Conservation (phyloP, 2,113 vertebrate species). For the Rhagologus leucostigma region DNA sequence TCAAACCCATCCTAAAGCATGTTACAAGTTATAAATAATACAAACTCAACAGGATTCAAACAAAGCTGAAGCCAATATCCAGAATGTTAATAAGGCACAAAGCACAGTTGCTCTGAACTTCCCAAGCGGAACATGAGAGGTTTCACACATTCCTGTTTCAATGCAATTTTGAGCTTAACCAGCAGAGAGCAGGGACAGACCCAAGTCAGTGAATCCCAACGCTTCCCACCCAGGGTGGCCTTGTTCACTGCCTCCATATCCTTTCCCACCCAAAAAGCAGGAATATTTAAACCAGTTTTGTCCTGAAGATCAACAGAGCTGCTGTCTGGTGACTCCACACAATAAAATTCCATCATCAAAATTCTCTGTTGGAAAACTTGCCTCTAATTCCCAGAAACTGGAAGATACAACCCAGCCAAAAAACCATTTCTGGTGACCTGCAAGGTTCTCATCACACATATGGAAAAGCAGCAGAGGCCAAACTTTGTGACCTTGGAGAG, state of each 20-base stretch:
- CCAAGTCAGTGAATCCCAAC: neutral
- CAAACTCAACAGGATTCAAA: neutral
- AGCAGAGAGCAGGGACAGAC: slow-evolving; percentile 53
- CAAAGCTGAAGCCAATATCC: neutral
- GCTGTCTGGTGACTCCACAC: neutral
- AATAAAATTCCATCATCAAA: neutral
- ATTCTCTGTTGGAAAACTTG: neutral
- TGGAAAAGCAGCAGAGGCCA: neutral
- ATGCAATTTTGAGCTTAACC: slow-evolving; percentile 44
- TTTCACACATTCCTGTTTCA: neutral
- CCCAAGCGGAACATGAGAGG: neutral
- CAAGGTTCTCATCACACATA: neutral
- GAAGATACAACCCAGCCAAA: neutral
- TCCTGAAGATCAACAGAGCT: neutral
- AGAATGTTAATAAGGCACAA: neutral
- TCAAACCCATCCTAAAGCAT: neutral
- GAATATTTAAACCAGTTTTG: neutral
- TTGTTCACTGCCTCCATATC: neutral
- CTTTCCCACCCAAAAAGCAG: neutral
- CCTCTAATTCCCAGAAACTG: neutral
- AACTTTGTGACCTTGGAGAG: neutral
- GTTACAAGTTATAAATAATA: neutral
- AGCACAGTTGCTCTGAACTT: neutral
- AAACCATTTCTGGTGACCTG: neutral
- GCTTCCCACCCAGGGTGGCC: neutral